Evolutionary conservation across 2,888 invertebrate species (phyloP).

Genomic region (Hydrotaea cyrtoneurina): DNA sequence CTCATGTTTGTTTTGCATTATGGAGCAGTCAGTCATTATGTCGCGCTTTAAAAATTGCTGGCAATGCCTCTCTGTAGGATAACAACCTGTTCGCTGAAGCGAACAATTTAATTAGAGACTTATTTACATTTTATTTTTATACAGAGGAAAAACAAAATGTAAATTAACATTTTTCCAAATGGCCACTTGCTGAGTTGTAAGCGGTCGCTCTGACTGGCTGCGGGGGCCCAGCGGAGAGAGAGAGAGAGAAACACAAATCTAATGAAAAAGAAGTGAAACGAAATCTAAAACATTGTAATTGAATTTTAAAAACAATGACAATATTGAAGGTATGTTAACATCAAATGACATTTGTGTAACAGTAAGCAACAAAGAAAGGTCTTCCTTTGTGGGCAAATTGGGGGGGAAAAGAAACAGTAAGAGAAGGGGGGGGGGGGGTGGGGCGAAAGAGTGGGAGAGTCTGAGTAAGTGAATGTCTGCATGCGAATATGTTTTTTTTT

Average conservation of each 20-base stretch:
- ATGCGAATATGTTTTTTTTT: no score
- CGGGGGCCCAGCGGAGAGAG: neutral
- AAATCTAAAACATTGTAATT: constrained; percentile 57
- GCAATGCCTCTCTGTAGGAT: neutral
- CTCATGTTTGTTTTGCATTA: no score
- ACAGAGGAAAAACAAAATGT: neutral
- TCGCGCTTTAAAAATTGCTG: neutral
- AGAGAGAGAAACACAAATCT: neutral
- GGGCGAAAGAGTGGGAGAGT: neutral
- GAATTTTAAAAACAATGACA: constrained; percentile 63
- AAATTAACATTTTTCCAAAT: constrained; percentile 23
- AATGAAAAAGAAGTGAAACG: constrained; percentile 45
- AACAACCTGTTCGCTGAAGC: constrained; percentile 22
- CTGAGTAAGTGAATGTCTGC: constrained; percentile 50
- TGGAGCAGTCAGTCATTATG: neutral
- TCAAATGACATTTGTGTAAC: neutral
- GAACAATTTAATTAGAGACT: constrained; percentile 23
- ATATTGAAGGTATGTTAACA: constrained; percentile 48
- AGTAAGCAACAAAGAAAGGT: neutral
- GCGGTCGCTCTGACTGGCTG: neutral
- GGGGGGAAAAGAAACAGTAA: no score
- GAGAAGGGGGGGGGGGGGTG: no score
- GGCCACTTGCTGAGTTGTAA: constrained; percentile 32
- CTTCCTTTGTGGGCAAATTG: neutral
- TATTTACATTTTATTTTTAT: constrained; percentile 29